Percentiles rank a stretch among this genome's conserved stretches.
These are phyloP conservation scores for Paraescarpia echinospica DNA, from an alignment of 1,140 invertebrate genomes.

Conservation along the genomic window DNA sequence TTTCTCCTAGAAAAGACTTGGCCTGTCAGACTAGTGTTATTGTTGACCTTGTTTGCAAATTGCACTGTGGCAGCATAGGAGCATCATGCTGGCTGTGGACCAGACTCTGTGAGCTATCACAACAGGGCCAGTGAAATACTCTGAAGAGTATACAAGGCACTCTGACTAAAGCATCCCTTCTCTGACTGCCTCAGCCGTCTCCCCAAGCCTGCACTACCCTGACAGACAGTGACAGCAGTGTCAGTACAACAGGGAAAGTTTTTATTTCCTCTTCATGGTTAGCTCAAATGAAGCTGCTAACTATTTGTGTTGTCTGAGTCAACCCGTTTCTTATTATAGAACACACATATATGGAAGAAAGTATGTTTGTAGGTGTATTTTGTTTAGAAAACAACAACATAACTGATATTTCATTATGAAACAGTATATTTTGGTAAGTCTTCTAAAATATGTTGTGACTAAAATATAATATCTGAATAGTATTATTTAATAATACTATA, in stretches of 20 bases:
- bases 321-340: neutral
- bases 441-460: too few relatives aligned
- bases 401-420: too few relatives aligned
- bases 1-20: neutral
- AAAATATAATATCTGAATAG: too few relatives aligned
- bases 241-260: neutral
- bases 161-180: neutral
- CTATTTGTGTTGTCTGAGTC: neutral
- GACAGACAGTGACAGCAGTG: neutral
- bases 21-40: neutral
- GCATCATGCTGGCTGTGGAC: too few relatives aligned
- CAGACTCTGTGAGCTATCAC: neutral
- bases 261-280: neutral
- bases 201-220: neutral
- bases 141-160: neutral
- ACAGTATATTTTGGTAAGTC: too few relatives aligned
- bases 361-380: too few relatives aligned
- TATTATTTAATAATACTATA: too few relatives aligned
- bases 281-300: neutral
- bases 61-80: neutral
- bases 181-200: neutral
- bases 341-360: too few relatives aligned
- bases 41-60: too few relatives aligned
- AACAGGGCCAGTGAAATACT: neutral
- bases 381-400: too few relatives aligned